Evolutionary conservation across 2,888 invertebrate species (phyloP).

Genomic region (Sericinus montela): DNA sequence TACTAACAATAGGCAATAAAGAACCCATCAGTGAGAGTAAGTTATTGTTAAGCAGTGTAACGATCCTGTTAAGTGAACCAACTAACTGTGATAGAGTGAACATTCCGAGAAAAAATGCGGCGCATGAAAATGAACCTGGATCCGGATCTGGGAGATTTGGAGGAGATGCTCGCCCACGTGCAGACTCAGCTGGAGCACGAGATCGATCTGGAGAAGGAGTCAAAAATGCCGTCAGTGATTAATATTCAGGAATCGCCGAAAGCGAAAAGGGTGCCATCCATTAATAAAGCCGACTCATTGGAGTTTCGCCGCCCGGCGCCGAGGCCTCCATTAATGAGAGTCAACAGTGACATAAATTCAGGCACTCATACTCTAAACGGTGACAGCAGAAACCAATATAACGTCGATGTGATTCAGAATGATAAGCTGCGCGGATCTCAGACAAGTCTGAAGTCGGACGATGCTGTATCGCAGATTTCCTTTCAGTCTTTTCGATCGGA

Average conservation of each 20-base stretch:
- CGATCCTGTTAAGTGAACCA: slow-evolving; percentile 12
- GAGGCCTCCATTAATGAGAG: slow-evolving; percentile 39
- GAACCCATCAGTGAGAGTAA: slow-evolving; percentile 17
- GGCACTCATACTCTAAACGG: slow-evolving; percentile 39
- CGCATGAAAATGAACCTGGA: slow-evolving; percentile 58
- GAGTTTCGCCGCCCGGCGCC: slow-evolving; percentile 45
- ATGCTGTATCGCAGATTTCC: slow-evolving; percentile 51
- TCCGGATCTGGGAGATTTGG: slow-evolving; percentile 68
- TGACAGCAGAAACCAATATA: slow-evolving; percentile 37
- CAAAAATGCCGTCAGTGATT: slow-evolving; percentile 53
- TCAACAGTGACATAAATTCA: slow-evolving; percentile 37
- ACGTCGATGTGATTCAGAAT: slow-evolving; percentile 37
- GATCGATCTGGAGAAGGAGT: slow-evolving; percentile 61
- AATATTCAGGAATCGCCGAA: slow-evolving; percentile 65
- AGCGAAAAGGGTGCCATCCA: slow-evolving; percentile 49
- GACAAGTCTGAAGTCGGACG: slow-evolving; percentile 54
- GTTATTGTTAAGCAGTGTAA: slow-evolving; percentile 13
- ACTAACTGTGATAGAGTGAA: slow-evolving; percentile 1
- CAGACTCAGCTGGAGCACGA: slow-evolving; percentile 70
- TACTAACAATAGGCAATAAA: slow-evolving; percentile 17
- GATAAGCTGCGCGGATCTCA: slow-evolving; percentile 52
- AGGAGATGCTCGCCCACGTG: slow-evolving; percentile 72
- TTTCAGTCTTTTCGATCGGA: slow-evolving; percentile 66
- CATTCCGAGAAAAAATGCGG: slow-evolving; percentile 41
- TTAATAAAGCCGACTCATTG: slow-evolving; percentile 46